phyloP scores from a whole-genome alignment of 2,888 invertebrate species.

The Gastracanthus pulcherrimus region DNA sequence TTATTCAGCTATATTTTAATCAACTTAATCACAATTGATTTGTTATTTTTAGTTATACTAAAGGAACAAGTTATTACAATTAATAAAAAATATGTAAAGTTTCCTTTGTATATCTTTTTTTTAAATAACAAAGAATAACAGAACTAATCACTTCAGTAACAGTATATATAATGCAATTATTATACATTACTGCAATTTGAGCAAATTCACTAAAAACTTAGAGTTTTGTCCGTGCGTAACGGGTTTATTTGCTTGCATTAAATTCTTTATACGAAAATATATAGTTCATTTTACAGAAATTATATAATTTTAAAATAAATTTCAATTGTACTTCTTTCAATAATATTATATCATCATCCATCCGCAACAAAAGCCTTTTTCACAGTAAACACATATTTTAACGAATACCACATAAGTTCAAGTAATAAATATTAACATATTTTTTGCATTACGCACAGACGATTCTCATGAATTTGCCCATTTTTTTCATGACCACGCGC shows the following conservation, averaged over 20 bases:
- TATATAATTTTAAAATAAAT: not conserved
- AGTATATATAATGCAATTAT: too few relatives aligned
- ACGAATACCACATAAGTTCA: not conserved
- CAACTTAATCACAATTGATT: too few relatives aligned
- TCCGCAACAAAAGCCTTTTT: not conserved
- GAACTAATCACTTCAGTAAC: too few relatives aligned
- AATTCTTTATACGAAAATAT: too few relatives aligned
- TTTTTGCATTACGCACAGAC: not conserved
- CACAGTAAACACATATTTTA: not conserved
- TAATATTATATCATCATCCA: not conserved
- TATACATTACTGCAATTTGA: too few relatives aligned
- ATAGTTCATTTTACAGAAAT: not conserved
- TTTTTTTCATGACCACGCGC: slow-evolving; percentile 5
- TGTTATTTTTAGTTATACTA: too few relatives aligned
- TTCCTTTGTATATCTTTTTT: not conserved
- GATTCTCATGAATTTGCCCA: slow-evolving; percentile 4
- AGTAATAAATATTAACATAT: not conserved
- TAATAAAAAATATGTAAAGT: too few relatives aligned
- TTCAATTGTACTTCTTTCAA: not conserved
- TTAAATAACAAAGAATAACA: not conserved
- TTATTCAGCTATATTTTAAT: too few relatives aligned
- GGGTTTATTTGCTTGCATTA: slow-evolving; percentile 7
- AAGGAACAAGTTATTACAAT: too few relatives aligned
- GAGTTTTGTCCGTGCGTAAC: slow-evolving; percentile 16
- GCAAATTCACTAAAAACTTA: slow-evolving; percentile 34